Evolutionary conservation across 1,140 invertebrate genomes (phyloP), one percentile per base, ranked within the genome.

Genomic region (Idris sp.): DNA sequence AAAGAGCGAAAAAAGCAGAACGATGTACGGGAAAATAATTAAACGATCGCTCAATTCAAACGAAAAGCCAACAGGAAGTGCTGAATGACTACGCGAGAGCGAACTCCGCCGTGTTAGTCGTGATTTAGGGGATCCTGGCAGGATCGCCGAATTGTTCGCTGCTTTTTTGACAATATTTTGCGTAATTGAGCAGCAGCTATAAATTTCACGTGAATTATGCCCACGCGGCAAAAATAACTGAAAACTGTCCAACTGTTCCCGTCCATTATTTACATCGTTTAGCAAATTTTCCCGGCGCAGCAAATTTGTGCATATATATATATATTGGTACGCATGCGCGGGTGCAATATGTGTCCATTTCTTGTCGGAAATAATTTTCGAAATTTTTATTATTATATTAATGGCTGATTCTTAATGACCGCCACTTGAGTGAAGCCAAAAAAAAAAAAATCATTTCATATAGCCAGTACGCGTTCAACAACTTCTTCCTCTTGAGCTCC

Each of bases 261-360:
- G 79, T 79, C 79, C 74, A 83, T 84, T 84, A 84, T 84, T 84
- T 84, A 84, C 81, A 84, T 79, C 83, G 81, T 83, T 83, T 84
- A 84, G 77, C 81, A 81, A 84, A 83, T 84, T 84, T 84, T 79
- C 81, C 81, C 74, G 69, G 72, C 73, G 51, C 74, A 75, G 46
- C 15, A 13, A 16, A 16, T 25, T 31, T 48, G 46, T 13, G 26
- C 9, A 6, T 16, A 40, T 48, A 40, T 30, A 41, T 28, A n/a
- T n/a, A n/a, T n/a, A n/a, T n/a, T n/a, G n/a, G n/a, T n/a, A 51
- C 38, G 38, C 61, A 53, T 64, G 61, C 33, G 36, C 46, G 36
- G 26, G 22, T 40, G 43, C 31, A 26, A 25, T 43, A n/a, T 38
- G 38, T 25, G 38, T 43, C 19, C 25, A 15, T n/a, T n/a, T n/a